These are phyloP conservation scores for Trichoplusia ni DNA, from an alignment of 1,140 invertebrate species.

Conservation along the genomic window DNA sequence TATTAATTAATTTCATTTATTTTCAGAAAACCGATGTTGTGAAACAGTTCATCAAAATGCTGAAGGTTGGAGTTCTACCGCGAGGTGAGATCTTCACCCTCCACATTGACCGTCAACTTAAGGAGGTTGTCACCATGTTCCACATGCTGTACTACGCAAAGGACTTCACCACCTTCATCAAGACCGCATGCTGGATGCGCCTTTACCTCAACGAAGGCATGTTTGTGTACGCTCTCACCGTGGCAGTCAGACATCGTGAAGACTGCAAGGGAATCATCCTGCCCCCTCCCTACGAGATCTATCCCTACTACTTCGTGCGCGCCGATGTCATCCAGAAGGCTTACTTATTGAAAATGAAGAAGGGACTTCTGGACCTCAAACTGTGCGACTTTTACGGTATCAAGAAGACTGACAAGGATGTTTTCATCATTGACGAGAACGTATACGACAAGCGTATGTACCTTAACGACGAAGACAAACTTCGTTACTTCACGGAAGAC, in stretches of 20 bases:
- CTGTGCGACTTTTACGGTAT: conserved; percentile 71
- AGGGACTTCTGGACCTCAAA: conserved; percentile 66
- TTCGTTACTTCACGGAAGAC: conserved; percentile 87
- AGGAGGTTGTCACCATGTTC: conserved; percentile 85
- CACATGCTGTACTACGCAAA: conserved; percentile 87
- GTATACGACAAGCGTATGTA: conserved; percentile 68
- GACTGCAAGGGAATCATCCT: conserved; percentile 84
- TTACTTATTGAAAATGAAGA: conserved; percentile 82
- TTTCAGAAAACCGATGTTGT: conserved; percentile 82
- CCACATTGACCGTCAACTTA: conserved; percentile 83
- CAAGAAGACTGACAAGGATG: conserved; percentile 69
- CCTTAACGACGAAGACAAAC: conserved; percentile 64
- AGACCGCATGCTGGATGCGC: conserved; percentile 84
- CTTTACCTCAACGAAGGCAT: conserved; percentile 84
- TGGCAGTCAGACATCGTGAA: conserved; percentile 83
- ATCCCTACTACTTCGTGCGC: conserved; percentile 85
- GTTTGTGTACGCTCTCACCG: conserved; percentile 84
- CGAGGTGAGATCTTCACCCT: conserved; percentile 84
- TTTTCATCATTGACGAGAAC: conserved; percentile 75
- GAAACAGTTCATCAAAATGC: conserved; percentile 82
- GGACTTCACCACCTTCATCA: conserved; percentile 83
- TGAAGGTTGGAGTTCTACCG: conserved; percentile 81
- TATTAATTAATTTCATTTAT: conserved; percentile 8
- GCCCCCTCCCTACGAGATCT: conserved; percentile 86
- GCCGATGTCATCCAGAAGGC: conserved; percentile 83